A percentile compares a stretch with the other conserved stretches of the same genome.
Conservation (phyloP, 2,113 vertebrate genomes). For the Melanostigma gelatinosum region DNA sequence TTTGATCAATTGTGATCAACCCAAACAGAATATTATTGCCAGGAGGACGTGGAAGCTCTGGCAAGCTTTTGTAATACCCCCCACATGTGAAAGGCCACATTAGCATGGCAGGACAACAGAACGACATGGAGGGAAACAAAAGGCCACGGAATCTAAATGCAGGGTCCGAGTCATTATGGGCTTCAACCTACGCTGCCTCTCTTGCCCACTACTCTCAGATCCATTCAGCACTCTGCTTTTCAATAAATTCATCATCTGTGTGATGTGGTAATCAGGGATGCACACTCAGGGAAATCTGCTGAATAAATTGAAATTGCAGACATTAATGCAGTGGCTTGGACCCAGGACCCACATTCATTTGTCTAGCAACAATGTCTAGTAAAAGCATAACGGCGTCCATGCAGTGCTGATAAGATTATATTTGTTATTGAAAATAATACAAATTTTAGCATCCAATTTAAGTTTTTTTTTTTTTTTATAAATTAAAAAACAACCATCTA, state of each 20-base stretch:
- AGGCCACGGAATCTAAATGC: conserved; percentile 66
- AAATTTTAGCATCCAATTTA: not conserved
- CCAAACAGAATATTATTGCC: conserved; percentile 13
- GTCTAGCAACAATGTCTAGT: not conserved
- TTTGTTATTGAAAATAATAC: not conserved
- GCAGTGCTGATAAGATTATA: not conserved
- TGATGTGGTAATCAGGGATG: conserved; percentile 78
- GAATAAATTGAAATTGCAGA: conserved; percentile 30
- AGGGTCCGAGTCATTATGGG: conserved; percentile 68
- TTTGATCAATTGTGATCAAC: not conserved
- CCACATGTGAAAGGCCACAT: conserved; percentile 64
- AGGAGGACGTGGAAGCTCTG: conserved; percentile 27
- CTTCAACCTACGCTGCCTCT: conserved; percentile 60
- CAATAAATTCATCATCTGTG: conserved; percentile 62
- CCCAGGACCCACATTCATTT: not conserved
- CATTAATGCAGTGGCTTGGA: not conserved
- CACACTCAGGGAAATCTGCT: conserved; percentile 20
- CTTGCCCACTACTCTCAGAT: conserved; percentile 39
- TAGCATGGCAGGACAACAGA: conserved; percentile 69
- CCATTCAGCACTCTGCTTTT: conserved; percentile 65
- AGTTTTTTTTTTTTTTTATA: not conserved
- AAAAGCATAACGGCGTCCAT: not conserved
- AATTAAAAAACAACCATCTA: too few relatives aligned
- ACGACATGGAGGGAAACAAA: conserved; percentile 68
- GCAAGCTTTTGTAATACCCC: conserved; percentile 20